Conservation (phyloP, 2,888 invertebrate genomes). For the Nasonia oneida region DNA sequence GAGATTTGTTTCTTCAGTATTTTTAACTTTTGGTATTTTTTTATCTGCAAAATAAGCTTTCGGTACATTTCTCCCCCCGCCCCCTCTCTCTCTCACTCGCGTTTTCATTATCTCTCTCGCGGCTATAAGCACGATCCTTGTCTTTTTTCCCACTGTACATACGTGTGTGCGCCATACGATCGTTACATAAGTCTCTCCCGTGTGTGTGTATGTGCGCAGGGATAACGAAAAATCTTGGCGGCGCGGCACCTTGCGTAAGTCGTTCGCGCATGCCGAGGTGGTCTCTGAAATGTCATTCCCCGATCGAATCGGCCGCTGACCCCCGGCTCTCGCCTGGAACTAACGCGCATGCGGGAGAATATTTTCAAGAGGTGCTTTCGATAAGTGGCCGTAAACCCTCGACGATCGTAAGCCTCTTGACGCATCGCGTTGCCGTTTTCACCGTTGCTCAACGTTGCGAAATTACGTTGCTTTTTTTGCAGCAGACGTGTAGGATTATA, state of each 20-base stretch:
- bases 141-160: background rate
- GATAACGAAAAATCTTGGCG: background rate
- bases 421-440: background rate
- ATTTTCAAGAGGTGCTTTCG: background rate
- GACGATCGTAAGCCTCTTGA: background rate
- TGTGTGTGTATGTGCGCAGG: background rate
- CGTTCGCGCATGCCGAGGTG: background rate
- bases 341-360: background rate
- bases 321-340: background rate
- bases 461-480: background rate
- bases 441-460: background rate
- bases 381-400: background rate
- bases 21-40: no score
- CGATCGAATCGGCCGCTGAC: background rate
- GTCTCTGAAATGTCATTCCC: background rate
- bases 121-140: conserved; percentile 2
- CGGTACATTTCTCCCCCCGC: no score
- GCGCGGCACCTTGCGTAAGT: background rate
- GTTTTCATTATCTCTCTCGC: conserved; percentile 40
- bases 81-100: conserved; percentile 6
- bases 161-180: background rate
- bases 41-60: no score
- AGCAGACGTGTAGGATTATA: background rate
- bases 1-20: no score
- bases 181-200: background rate